Evolutionary conservation across 2,888 invertebrate genomes (phyloP).

Genomic region (Meliscaeva auricollis): DNA sequence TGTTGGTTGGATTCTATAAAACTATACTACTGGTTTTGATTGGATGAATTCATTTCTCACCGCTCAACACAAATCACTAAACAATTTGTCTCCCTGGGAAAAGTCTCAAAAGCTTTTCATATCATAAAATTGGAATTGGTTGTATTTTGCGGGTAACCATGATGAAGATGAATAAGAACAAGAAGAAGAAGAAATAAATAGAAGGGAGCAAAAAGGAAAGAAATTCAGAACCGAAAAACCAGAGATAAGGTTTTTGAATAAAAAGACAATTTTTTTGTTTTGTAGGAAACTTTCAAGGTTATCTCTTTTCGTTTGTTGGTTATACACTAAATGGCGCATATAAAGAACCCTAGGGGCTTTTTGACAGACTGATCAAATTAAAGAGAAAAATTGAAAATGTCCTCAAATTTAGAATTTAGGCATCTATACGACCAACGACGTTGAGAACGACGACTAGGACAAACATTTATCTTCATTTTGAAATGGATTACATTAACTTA

Average conservation of each 20-base stretch:
- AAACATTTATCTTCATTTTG: slow-evolving; percentile 33
- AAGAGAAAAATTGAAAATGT: slow-evolving; percentile 32
- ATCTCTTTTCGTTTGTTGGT: background rate
- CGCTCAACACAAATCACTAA: slow-evolving; percentile 31
- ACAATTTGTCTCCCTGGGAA: slow-evolving; percentile 18
- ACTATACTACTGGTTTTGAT: slow-evolving; percentile 36
- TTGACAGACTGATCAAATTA: slow-evolving; percentile 15
- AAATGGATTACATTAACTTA: slow-evolving; percentile 17
- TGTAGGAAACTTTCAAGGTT: slow-evolving; percentile 18
- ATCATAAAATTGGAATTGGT: slow-evolving; percentile 27
- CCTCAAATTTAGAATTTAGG: background rate
- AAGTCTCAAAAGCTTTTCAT: slow-evolving; percentile 29
- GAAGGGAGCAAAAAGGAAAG: background rate
- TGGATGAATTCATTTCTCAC: slow-evolving; percentile 52
- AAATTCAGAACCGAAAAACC: background rate
- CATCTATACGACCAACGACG: background rate
- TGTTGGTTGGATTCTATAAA: background rate
- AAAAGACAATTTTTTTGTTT: slow-evolving; percentile 1
- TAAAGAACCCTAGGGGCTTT: background rate
- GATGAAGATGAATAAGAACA: background rate
- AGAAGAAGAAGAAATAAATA: too few species aligned
- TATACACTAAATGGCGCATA: background rate
- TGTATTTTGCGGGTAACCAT: slow-evolving; percentile 1
- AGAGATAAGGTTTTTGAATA: slow-evolving; percentile 6
- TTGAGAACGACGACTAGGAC: background rate